Percentiles rank a stretch among this genome's conserved stretches.
Evolutionary conservation across 1,140 invertebrate species (phyloP).

Genomic region (Tetraneura akinire): DNA sequence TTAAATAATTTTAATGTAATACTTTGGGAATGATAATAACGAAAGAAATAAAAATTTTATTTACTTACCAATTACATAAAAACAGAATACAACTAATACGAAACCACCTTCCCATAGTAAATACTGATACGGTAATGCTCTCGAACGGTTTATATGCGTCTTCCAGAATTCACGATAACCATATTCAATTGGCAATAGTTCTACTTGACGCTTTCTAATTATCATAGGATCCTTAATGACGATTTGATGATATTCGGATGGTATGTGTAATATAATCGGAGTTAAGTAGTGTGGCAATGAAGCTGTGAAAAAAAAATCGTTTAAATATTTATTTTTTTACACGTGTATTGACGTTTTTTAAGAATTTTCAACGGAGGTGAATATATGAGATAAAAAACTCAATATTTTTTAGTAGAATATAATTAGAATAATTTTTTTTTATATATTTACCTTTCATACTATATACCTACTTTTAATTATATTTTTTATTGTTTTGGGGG

Average conservation of each 20-base stretch:
- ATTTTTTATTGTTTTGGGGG: no score
- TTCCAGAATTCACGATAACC: slow-evolving; percentile 41
- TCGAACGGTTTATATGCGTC: slow-evolving; percentile 23
- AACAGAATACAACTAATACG: slow-evolving; percentile 42
- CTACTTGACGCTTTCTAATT: neutral
- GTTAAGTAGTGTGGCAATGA: slow-evolving; percentile 15
- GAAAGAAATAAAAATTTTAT: neutral
- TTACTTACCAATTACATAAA: slow-evolving; percentile 39
- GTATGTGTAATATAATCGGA: slow-evolving; percentile 1
- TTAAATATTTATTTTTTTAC: no score
- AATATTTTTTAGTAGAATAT: no score
- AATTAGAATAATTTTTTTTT: no score
- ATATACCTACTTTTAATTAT: no score
- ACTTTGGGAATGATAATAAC: no score
- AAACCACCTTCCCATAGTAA: slow-evolving; percentile 45
- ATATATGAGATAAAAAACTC: no score
- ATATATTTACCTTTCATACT: no score
- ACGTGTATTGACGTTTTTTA: no score
- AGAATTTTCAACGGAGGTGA: no score
- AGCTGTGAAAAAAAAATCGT: neutral
- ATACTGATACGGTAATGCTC: slow-evolving; percentile 38
- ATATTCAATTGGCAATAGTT: slow-evolving; percentile 23
- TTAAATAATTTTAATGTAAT: no score
- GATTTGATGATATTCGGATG: slow-evolving; percentile 6
- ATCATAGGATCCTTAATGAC: slow-evolving; percentile 7